phyloP scores from a whole-genome alignment of 2,113 vertebrate species.

The Phrynocephalus versicolor region DNA sequence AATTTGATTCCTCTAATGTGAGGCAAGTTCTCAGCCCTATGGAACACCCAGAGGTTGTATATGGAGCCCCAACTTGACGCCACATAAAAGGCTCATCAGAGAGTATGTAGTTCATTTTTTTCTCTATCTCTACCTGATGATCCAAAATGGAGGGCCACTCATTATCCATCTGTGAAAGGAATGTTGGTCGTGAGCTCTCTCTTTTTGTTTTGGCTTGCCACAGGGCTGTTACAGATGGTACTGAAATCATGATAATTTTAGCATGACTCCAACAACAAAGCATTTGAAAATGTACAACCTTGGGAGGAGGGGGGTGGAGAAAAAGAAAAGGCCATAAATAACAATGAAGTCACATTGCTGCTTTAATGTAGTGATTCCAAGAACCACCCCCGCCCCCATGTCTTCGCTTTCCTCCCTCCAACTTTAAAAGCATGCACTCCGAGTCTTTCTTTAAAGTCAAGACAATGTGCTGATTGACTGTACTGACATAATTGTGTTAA shows the following conservation, averaged over 20 bases:
- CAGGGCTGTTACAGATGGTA: slow-evolving; percentile 66
- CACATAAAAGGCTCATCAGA: slow-evolving; percentile 35
- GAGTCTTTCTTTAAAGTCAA: slow-evolving; percentile 74
- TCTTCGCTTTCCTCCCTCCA: slow-evolving; percentile 53
- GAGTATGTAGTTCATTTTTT: slow-evolving; percentile 44
- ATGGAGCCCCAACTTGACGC: not conserved
- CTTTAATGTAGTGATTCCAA: slow-evolving; percentile 67
- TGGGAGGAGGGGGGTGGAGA: slow-evolving; percentile 7
- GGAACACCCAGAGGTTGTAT: not conserved
- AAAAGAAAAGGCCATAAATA: slow-evolving; percentile 52
- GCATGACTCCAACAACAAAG: slow-evolving; percentile 64
- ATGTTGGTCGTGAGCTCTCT: slow-evolving; percentile 49
- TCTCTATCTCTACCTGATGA: slow-evolving; percentile 65
- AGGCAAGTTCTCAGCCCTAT: not conserved
- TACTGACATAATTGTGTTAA: slow-evolving; percentile 81
- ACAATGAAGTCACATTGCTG: slow-evolving; percentile 55
- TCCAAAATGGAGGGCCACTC: slow-evolving; percentile 66
- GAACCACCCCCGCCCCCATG: not conserved
- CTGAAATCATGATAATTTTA: slow-evolving; percentile 73
- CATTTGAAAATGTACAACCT: slow-evolving; percentile 73
- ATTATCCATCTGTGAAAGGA: slow-evolving; percentile 72
- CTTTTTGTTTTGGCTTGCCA: slow-evolving; percentile 60
- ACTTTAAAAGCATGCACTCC: slow-evolving; percentile 71
- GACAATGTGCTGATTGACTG: slow-evolving; percentile 78
- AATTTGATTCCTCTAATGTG: not conserved